Evolutionary conservation across 2,113 vertebrate genomes (phyloP).

Genomic region (Eptesicus fuscus): DNA sequence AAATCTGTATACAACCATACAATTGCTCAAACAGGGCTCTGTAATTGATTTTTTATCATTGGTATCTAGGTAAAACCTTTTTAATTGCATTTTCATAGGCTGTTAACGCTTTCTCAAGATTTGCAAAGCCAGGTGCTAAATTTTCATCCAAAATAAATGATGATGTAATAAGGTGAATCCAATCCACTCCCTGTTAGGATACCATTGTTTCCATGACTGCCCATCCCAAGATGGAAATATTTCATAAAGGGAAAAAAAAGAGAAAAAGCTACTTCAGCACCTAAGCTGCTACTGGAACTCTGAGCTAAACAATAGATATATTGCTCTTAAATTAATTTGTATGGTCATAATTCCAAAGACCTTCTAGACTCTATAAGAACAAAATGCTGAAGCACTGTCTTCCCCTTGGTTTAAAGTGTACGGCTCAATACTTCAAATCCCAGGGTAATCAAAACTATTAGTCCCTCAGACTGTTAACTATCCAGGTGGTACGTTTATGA

Average conservation of each 20-base stretch:
- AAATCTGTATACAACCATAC: neutral
- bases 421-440: neutral
- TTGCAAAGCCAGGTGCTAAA: neutral
- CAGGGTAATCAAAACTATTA: neutral
- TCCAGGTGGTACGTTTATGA: neutral
- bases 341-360: slow-evolving; percentile 17
- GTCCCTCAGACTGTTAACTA: neutral
- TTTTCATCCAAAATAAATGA: slow-evolving; percentile 30
- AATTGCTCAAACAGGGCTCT: neutral
- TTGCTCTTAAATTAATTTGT: neutral
- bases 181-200: neutral
- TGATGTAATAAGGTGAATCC: neutral
- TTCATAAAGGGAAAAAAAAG: neutral
- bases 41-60: slow-evolving; percentile 18
- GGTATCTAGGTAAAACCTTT: neutral
- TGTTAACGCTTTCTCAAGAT: neutral
- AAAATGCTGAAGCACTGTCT: neutral
- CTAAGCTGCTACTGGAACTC: neutral
- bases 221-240: neutral
- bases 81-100: slow-evolving; percentile 23
- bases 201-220: neutral
- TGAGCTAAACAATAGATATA: neutral
- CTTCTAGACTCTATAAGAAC: neutral
- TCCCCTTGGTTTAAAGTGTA: neutral
- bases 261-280: neutral